Base-by-base conservation (phyloP, 2,888 invertebrate species). In the Sphaerophoria taeniata region DNA sequence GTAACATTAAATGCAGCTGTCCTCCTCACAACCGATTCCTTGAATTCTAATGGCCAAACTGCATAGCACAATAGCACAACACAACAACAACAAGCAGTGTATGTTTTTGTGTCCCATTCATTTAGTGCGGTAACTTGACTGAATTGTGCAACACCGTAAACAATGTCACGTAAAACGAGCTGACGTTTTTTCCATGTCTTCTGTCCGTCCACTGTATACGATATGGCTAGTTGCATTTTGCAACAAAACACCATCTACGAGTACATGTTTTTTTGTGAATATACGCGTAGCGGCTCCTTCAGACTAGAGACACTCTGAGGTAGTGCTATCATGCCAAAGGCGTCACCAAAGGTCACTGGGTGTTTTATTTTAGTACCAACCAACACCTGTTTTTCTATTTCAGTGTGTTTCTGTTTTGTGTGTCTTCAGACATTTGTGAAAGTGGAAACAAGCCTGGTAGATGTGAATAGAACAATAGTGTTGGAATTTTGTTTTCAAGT, bases 111-210 rank as follows among this genome's bases (percentile, higher is more conserved):
- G 72, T 67, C 70, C 72, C 80, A 80, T 83, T 83, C 78, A 83
- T 63, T 77, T 77, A 61, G 55, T 60, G 55, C 47, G 77, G 78
- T 34, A 75, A 80, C 63, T 72, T 85, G 85, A 80, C 85, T 76
- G 80, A 76, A 81, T 85, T 85, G 85, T 72, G 73, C 76, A 85
- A 81, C 75, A 73, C 73, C 72, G 72, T 80, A 65, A 85, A 81
- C 81, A 85, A 77, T 85, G 85, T 85, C 81, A 85, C 85, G 81
- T 85, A 84, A 67, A 84, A 84, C 79, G 75, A 71, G 84, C 80
- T 84, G 84, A 84, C 71, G 77, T 63, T 77, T 85, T 76, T 79
- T 70, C 60, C 58, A 61, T 70, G 78, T 79, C 79, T 63, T 60
- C 79, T 75, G 79, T 60, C 72, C 60, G 81, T 70, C 76, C 72